Evolutionary conservation across 2,888 invertebrate genomes (phyloP).

Genomic region (Lasius fuliginosus): DNA sequence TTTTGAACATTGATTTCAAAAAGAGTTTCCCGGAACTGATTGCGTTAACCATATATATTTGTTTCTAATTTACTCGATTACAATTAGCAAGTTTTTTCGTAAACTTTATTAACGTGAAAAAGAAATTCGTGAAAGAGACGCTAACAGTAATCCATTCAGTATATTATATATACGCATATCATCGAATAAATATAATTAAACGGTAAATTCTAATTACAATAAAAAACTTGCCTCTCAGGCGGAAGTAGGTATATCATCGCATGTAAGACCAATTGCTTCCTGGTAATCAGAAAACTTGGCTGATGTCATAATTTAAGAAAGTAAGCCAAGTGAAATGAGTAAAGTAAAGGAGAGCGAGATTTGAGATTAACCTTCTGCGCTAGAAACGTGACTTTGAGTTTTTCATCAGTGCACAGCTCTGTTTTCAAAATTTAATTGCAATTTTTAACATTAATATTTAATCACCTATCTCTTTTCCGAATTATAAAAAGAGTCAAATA

Average conservation of each 20-base stretch:
- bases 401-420: background rate
- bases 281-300: background rate
- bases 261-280: background rate
- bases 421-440: background rate
- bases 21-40: constrained; percentile 29
- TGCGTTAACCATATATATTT: constrained; percentile 2
- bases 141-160: background rate
- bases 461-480: background rate
- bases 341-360: background rate
- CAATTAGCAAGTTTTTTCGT: background rate
- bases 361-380: background rate
- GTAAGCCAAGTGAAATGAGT: background rate
- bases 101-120: constrained; percentile 1
- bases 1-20: constrained; percentile 4
- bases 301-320: background rate
- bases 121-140: background rate
- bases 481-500: background rate
- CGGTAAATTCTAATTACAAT: background rate
- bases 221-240: constrained; percentile 4
- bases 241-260: background rate
- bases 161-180: background rate
- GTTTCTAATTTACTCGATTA: constrained; percentile 1
- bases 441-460: background rate
- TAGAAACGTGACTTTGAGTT: background rate
- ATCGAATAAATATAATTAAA: constrained; percentile 10